Percentiles rank a stretch among this genome's conserved stretches.
These are phyloP conservation scores for Drosophila kanapiae DNA, from an alignment of 1,140 invertebrate species.

Conservation along the genomic window DNA sequence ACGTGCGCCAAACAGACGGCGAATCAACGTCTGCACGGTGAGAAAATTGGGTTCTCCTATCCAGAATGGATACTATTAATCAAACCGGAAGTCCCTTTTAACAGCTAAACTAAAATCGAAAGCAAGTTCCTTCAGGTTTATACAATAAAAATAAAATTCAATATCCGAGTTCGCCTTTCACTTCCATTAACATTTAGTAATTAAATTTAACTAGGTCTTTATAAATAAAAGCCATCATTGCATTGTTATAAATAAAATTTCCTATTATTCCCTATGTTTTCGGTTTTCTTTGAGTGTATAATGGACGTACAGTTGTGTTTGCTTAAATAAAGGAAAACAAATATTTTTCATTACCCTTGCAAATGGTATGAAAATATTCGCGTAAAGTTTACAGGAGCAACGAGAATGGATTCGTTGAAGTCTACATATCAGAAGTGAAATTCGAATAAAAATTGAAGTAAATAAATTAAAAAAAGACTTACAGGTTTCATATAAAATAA, in stretches of 20 bases:
- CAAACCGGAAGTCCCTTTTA: too few species aligned
- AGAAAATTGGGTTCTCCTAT: conserved; percentile 5
- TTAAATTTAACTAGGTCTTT: neutral
- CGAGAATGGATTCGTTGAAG: conserved; percentile 3
- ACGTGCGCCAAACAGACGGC: conserved; percentile 56
- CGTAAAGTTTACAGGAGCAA: conserved; percentile 3
- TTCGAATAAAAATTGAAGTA: neutral
- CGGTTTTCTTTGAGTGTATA: neutral
- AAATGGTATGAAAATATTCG: conserved; percentile 21
- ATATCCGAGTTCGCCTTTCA: neutral
- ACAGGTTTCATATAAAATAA: neutral
- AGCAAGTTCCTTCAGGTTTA: neutral
- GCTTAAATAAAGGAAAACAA: conserved; percentile 19
- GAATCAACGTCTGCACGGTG: conserved; percentile 22
- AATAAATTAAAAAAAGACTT: conserved; percentile 1
- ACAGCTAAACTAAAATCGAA: neutral
- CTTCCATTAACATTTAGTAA: neutral
- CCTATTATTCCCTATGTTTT: too few species aligned
- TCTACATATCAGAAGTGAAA: conserved; percentile 8
- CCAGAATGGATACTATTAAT: too few species aligned
- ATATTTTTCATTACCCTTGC: conserved; percentile 22
- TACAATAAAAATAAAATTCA: neutral
- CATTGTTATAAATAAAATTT: too few species aligned
- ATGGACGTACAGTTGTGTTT: conserved; percentile 12
- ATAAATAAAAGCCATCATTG: neutral